phyloP scores from a whole-genome alignment of 2,113 vertebrate species.

The Poicephalus meyeri region DNA sequence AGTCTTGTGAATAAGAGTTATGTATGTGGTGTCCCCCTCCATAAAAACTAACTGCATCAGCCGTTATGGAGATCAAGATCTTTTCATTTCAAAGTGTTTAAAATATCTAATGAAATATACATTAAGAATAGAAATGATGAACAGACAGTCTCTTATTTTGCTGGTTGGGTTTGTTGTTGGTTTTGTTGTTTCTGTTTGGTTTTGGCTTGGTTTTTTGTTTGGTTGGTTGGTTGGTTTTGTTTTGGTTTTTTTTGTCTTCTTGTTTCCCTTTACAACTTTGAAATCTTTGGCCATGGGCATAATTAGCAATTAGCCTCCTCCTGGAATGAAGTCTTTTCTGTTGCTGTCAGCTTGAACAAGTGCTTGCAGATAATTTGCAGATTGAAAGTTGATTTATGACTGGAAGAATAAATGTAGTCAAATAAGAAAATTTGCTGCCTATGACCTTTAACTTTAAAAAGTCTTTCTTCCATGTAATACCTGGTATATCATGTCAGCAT shows the following conservation, averaged over 20 bases:
- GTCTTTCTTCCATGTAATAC: not conserved
- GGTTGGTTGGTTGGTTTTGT: not conserved
- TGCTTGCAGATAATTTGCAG: slow-evolving; percentile 48
- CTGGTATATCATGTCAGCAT: not conserved
- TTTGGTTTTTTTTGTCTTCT: not conserved
- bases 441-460: not conserved
- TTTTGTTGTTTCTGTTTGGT: not conserved
- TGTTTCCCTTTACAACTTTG: slow-evolving; percentile 35
- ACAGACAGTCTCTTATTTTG: slow-evolving; percentile 4
- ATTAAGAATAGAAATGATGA: slow-evolving; percentile 38
- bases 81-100: slow-evolving; percentile 62
- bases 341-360: slow-evolving; percentile 34
- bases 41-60: slow-evolving; percentile 21
- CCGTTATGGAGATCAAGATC: slow-evolving; percentile 51
- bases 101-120: slow-evolving; percentile 43
- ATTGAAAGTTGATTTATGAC: slow-evolving; percentile 8
- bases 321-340: not conserved
- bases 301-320: slow-evolving; percentile 57
- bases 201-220: not conserved
- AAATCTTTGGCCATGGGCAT: slow-evolving; percentile 38
- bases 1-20: slow-evolving; percentile 12
- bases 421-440: slow-evolving; percentile 25
- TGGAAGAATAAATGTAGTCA: not conserved
- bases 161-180: not conserved
- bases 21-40: slow-evolving; percentile 16